Base-by-base conservation (phyloP, 2,888 invertebrate genomes). In the Sesamia inferens region DNA sequence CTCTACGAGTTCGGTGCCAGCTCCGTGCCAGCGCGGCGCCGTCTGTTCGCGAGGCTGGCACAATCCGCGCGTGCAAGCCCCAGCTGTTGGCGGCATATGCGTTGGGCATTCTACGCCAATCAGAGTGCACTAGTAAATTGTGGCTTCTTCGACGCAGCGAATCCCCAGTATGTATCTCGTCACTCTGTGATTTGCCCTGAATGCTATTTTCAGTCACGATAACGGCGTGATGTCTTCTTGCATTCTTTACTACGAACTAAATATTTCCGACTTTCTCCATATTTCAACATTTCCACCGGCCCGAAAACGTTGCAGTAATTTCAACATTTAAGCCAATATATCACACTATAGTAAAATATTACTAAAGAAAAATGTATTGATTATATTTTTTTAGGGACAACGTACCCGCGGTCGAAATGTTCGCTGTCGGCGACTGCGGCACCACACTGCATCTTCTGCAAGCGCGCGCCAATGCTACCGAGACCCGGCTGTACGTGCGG, bases 1-100 rank as follows among this genome's bases (percentile, higher is more conserved):
- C 79, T 81, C 5, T 0, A 2, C 7, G 82, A 72, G 54, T 47
- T 82, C n/a, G 78, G 82, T 14, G 31, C 11, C 31, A 77, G 72
- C 68, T 0, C 59, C 72, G 70, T 80, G 24, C 6, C 78, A 0
- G 78, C 70, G 54, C 70, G 78, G 5, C 65, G 70, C 61, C 78
- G 69, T n/a, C 58, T 77, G 54, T 59, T 54, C 57, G 72, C 78
- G 31, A 19, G 61, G 16, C 48, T 77, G 5, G 2, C 59, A 31
- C 24, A 31, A 5, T 10, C 2, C 39, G 67, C 42, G 19, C 68
- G 44, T 3, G 0, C 0, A 0, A 13, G 0, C 2, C 1, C 3
- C 39, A 3, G 2, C 55, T 68, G 68, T 65, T 3, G 0, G 0
- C 44, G 11, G 14, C 19, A 55, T 44, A n/a, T 5, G 54, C 68